Base-by-base conservation (phyloP, 2,113 vertebrate species). In the Polyodon spathula region DNA sequence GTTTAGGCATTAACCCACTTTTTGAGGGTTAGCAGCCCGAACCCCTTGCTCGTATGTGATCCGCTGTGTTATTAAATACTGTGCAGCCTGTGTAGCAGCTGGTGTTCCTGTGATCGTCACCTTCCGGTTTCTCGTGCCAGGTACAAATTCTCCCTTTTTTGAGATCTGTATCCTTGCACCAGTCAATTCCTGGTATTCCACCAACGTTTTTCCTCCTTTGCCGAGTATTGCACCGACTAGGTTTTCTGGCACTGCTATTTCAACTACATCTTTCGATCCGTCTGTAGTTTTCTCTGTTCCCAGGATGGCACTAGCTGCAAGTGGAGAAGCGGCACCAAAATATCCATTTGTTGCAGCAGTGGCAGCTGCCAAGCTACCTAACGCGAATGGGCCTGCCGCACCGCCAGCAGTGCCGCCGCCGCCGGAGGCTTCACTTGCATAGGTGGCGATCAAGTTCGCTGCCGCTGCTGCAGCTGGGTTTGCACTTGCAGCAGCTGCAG, bases 141-240 rank as follows among this genome's bases (percentile, higher is more conserved):
- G 89, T 82, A 91, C 89, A 85, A 91, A 91, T 68, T 91, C 89
- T 82, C 89, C 89, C 63, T 91, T 91, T 84, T 91, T 91, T 82
- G 89, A 91, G 82, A 91, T 91, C 85, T 91, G 89, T 90, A 91
- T 91, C 85, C 89, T 89, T 76, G 89, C 89, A 83, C 89, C 89
- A 90, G 89, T 91, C 89, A 91, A 88, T 86, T 91, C 89, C 74
- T 91, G 89, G 80, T 91, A 91, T 85, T 91, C 89, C 78, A 91
- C 89, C 84, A 91, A 77, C 64, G 89, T 91, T 86, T 91, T 91
- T 80, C 89, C 89, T 83, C 89, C 89, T 89, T 91, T 91, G 73
- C 89, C 89, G 81, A 91, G 87, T 80, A 91, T 91, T 81, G 89
- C 89, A 85, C 89, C 89, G 81, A 91, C 89, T 81, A 91, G 79